Conservation (phyloP, 2,113 vertebrate species). For the Anguilla japonica region DNA sequence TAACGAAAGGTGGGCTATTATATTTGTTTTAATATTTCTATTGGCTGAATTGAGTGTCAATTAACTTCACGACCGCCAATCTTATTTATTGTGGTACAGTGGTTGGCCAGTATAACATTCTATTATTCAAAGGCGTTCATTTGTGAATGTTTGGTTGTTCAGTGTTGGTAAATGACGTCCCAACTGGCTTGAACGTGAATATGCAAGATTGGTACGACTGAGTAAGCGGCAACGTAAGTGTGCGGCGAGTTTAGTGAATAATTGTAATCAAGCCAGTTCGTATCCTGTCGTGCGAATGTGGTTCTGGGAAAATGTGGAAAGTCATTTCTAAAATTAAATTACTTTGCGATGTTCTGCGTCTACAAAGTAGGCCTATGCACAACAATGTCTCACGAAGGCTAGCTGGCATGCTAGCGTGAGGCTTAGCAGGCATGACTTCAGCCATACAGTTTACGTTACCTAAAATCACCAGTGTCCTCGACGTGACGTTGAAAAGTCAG, state of each 20-base stretch:
- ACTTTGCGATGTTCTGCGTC: background rate
- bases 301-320: background rate
- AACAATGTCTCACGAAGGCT: background rate
- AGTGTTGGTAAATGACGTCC: conserved; percentile 34
- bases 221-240: conserved; percentile 5
- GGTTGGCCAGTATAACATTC: conserved; percentile 58
- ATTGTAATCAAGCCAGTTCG: background rate
- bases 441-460: background rate
- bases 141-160: conserved; percentile 18
- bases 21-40: conserved; percentile 11
- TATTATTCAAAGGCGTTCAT: conserved; percentile 34
- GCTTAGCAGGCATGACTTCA: background rate
- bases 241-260: background rate
- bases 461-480: background rate
- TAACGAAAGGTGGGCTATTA: conserved; percentile 32
- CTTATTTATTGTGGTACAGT: background rate
- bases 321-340: background rate
- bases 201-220: conserved; percentile 3
- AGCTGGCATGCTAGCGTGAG: background rate
- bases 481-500: background rate
- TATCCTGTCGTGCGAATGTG: background rate
- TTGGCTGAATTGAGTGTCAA: conserved; percentile 53
- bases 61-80: conserved; percentile 7
- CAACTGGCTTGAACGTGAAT: conserved; percentile 29
- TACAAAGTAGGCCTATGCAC: background rate